phyloP scores from a whole-genome alignment of 2,797 vertebrate genomes.

The Anguilla obscura region DNA sequence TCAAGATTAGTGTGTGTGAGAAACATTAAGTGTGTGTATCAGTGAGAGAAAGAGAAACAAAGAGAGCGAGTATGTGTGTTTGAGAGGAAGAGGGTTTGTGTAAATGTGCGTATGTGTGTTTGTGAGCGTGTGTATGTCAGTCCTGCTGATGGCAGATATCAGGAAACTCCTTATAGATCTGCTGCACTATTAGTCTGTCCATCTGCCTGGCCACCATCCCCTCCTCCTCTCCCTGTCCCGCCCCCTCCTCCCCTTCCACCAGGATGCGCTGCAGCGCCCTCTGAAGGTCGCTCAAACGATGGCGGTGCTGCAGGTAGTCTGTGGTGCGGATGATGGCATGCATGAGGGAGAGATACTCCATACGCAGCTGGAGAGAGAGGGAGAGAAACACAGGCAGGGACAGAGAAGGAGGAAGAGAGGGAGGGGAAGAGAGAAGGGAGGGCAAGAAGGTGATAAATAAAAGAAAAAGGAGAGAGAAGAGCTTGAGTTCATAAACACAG shows the following conservation, averaged over 20 bases:
- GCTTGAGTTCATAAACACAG: neutral
- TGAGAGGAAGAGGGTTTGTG: neutral
- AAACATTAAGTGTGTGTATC: neutral
- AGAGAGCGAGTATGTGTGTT: neutral
- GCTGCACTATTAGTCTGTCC: slow-evolving; percentile 92
- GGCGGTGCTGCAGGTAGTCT: slow-evolving; percentile 89
- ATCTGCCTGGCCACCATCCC: slow-evolving; percentile 85
- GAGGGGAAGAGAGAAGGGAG: neutral
- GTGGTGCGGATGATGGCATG: slow-evolving; percentile 91
- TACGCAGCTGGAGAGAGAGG: slow-evolving; percentile 78
- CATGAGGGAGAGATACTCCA: slow-evolving; percentile 98
- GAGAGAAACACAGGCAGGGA: neutral
- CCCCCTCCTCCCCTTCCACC: slow-evolving; percentile 77
- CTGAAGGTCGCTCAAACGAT: slow-evolving; percentile 87
- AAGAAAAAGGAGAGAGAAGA: neutral
- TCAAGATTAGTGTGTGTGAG: neutral
- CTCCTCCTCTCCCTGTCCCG: slow-evolving; percentile 65
- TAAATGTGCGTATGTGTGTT: neutral
- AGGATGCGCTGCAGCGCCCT: slow-evolving; percentile 88
- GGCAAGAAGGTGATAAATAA: neutral
- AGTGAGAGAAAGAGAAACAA: neutral
- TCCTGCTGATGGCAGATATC: slow-evolving; percentile 67
- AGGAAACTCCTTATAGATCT: slow-evolving; percentile 93
- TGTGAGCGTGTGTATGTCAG: slow-evolving; percentile 31
- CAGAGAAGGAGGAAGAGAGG: slow-evolving; percentile 2